Evolutionary conservation across 2,888 invertebrate species (phyloP), one percentile per base, ranked within the genome.

Genomic region (Heliconius hortense): DNA sequence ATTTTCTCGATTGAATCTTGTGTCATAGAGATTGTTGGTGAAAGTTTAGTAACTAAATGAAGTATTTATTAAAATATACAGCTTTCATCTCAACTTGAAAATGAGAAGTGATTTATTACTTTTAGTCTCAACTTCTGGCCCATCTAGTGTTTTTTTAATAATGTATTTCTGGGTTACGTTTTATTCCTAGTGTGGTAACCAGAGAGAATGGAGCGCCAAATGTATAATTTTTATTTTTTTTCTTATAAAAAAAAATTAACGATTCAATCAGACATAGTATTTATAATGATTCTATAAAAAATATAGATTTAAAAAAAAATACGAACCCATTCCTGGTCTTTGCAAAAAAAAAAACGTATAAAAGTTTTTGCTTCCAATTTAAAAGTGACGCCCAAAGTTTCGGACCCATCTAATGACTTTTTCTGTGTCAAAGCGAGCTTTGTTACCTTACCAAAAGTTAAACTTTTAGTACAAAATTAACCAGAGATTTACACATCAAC

Each of bases 351-450:
- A 26, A 26, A 26, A 60, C 13, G 1, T 7, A 69, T 35, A 35
- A 31, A 69, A 56, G n/a, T 56, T n/a, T 56, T 35, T 24, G 7
- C 4, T 35, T 31, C 56, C 31, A 56, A 31, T 69, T 69, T 56
- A 35, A 69, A 69, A 69, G 56, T 60, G 2, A 35, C 11, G 13
- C 18, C 15, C 43, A 48, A 74, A 73, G 48, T 74, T 68, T 62
- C 31, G 60, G 68, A 48, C 48, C 48, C 31, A 39, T 35, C 31
- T 74, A 74, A 68, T 68, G 73, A 68, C 60, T 67, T 68, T 68
- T 24, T 60, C 39, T 43, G 21, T 35, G 53, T 39, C 53, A 48
- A 63, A 62, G 53, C 21, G 56, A 63, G 62, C 74, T 69, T 74
- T 69, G 26, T 74, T 74, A 63, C 53, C n/a, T 35, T 35, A 35